Conservation (phyloP, 2,797 vertebrate species). For the Pangasius sanitwongsei region DNA sequence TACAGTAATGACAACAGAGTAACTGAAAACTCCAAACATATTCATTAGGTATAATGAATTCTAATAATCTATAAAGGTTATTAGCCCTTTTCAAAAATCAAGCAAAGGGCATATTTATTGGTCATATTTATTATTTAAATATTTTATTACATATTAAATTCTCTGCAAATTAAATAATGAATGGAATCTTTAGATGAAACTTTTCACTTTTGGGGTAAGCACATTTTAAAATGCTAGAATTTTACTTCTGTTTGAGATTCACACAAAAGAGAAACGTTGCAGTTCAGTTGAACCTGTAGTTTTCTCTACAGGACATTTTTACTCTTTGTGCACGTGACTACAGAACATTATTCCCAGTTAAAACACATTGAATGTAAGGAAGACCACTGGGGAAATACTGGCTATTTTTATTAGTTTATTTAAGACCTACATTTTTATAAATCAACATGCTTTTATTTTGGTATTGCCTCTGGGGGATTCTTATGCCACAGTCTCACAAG, state of each 20-base stretch:
- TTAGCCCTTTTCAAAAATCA: neutral
- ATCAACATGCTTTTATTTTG: constrained; percentile 45
- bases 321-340: neutral
- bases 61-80: neutral
- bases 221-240: neutral
- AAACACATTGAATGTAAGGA: constrained; percentile 16
- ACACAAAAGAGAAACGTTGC: neutral
- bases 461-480: constrained; percentile 24
- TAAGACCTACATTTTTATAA: constrained; percentile 34
- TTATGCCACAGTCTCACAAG: constrained; percentile 27
- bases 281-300: neutral
- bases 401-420: constrained; percentile 33
- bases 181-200: neutral
- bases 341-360: neutral
- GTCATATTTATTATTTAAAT: neutral
- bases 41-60: neutral
- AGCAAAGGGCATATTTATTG: neutral
- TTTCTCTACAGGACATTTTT: neutral
- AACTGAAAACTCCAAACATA: neutral
- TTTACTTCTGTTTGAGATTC: neutral
- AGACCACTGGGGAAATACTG: constrained; percentile 18
- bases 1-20: neutral
- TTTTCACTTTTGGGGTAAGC: neutral
- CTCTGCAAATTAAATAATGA: neutral
- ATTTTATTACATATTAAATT: neutral